Percentiles rank a stretch among this genome's conserved stretches.
These are phyloP conservation scores for Mustela nigripes DNA, from an alignment of 2,113 vertebrate genomes.

Conservation along the genomic window DNA sequence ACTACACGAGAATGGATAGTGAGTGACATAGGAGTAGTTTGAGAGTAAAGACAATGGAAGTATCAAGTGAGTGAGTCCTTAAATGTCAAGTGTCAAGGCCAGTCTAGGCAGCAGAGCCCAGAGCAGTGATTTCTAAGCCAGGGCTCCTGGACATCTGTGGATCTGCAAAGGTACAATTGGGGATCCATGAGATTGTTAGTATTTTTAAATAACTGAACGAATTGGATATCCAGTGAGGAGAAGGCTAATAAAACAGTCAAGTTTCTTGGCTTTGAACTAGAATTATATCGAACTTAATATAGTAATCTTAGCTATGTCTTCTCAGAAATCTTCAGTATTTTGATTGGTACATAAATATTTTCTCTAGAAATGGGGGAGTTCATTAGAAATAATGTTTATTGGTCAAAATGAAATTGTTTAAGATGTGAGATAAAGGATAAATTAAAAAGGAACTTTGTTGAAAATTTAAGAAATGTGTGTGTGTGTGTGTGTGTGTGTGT, in stretches of 20 bases:
- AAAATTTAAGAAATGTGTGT: background rate
- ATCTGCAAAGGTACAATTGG: background rate
- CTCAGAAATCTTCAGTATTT: conserved; percentile 29
- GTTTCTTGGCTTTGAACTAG: conserved; percentile 32
- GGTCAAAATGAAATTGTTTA: conserved; percentile 37
- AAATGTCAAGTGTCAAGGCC: background rate
- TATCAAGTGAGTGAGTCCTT: background rate
- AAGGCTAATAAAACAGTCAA: background rate
- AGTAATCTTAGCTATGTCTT: conserved; percentile 2
- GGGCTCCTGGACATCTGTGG: background rate
- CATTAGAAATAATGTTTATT: background rate
- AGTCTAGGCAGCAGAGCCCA: background rate
- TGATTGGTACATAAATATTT: conserved; percentile 44
- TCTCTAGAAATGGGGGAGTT: background rate
- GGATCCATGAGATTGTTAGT: background rate
- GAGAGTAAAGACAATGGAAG: background rate
- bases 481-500: no score
- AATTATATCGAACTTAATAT: conserved; percentile 1
- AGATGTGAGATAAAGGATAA: background rate
- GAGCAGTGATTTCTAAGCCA: background rate
- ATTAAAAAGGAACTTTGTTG: conserved; percentile 7
- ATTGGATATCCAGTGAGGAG: background rate
- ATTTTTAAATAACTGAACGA: conserved; percentile 12
- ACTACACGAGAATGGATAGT: background rate
- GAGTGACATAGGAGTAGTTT: background rate